Evolutionary conservation across 2,888 invertebrate genomes (phyloP), one percentile per base, ranked within the genome.

Genomic region (Asteroscopus sphinx): DNA sequence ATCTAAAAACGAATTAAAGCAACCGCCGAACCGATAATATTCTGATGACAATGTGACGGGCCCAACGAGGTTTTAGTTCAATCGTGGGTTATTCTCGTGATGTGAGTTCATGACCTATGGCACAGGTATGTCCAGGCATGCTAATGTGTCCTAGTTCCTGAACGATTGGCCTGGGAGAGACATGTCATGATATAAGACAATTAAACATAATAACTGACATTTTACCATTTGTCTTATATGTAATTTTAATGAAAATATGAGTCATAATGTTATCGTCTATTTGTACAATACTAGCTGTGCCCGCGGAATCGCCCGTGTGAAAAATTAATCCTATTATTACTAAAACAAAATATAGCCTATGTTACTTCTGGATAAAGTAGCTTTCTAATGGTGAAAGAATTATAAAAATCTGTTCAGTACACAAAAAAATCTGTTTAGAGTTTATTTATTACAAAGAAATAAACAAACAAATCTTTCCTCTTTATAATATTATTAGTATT

Each of bases 171-270:
- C 46, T 39, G 53, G 35, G 51, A 61, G 45, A 48, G 47, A 71
- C 44, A 59, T 44, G 21, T 80, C 79, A 72, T 79, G 77, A 75
- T 75, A 42, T 65, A 32, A 51, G 63, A 64, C 68, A 68, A 68
- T 74, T 77, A 76, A 74, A 80, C 72, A 69, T 74, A 68, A 69
- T 74, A 68, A 57, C 67, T 68, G 71, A 73, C 70, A 74, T 74
- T 67, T 33, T 13, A 59, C 53, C 47, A 67, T 76, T 70, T 68
- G 66, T 69, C 51, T 35, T 41, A 57, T 36, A 62, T 26, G 16
- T 13, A 21, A 47, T 54, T 47, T 40, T 28, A 36, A 36, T 47
- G 26, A 8, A 12, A 53, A 56, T 39, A 46, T 58, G 67, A 61
- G 17, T 70, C 53, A 60, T 40, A n/a, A n/a, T n/a, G n/a, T n/a